Evolutionary conservation across 2,113 vertebrate species (phyloP).

Genomic region (Tricholaema leucomelas): DNA sequence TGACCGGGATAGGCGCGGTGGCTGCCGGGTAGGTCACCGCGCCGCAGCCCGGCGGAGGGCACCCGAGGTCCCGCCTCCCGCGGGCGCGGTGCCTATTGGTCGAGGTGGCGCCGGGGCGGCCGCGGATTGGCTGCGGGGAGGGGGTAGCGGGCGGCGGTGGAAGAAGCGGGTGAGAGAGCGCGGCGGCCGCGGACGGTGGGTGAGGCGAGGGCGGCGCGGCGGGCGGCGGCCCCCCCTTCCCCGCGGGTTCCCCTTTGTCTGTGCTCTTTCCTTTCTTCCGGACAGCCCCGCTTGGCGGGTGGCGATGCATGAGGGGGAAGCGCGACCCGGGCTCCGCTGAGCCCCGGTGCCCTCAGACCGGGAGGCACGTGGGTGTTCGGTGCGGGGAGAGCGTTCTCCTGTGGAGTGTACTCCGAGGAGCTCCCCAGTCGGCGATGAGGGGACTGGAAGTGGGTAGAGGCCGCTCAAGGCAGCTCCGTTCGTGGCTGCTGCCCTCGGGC

Average conservation of each 20-base stretch:
- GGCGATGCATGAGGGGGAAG: too few relatives aligned
- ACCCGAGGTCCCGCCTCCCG: not conserved
- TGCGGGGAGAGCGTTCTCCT: not conserved
- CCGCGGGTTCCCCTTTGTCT: accelerated
- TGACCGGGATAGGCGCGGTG: not conserved
- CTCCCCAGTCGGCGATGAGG: not conserved
- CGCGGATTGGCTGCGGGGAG: not conserved
- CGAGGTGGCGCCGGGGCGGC: not conserved
- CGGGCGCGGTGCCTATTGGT: not conserved
- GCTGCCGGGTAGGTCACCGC: not conserved
- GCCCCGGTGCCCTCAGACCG: not conserved
- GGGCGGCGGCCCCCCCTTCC: not conserved
- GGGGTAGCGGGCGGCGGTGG: not conserved
- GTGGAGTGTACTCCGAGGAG: not conserved
- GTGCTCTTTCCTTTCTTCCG: too few relatives aligned
- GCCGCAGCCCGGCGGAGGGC: not conserved
- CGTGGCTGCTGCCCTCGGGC: not conserved
- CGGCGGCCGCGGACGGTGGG: not conserved
- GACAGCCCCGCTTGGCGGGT: too few relatives aligned
- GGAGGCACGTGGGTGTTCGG: too few relatives aligned
- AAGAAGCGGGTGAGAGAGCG: not conserved
- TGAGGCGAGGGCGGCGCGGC: not conserved
- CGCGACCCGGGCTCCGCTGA: too few relatives aligned
- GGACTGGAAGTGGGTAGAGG: not conserved
- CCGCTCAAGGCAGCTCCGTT: not conserved